Conservation (phyloP, 1,140 invertebrate genomes). For the Cardiocondyla obscurior region DNA sequence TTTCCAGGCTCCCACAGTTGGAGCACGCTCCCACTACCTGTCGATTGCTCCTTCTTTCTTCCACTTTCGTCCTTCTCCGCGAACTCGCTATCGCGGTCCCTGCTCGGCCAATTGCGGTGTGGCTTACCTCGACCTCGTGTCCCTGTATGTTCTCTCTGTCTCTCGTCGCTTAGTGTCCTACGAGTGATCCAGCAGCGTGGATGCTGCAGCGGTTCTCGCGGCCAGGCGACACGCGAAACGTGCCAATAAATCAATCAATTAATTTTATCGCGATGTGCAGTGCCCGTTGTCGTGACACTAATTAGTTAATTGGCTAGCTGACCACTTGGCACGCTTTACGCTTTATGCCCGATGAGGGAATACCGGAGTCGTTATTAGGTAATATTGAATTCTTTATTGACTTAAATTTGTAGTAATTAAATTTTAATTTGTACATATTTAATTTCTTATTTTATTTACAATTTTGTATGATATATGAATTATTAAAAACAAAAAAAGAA, state of each 20-base stretch:
- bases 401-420: neutral
- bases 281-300: neutral
- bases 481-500: neutral
- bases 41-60: slow-evolving; percentile 56
- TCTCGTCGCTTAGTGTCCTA: slow-evolving; percentile 75
- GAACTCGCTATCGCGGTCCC: slow-evolving; percentile 43
- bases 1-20: slow-evolving; percentile 57
- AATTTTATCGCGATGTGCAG: neutral
- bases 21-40: slow-evolving; percentile 66
- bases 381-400: neutral
- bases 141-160: slow-evolving; percentile 61
- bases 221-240: neutral
- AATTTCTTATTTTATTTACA: neutral
- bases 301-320: neutral
- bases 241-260: neutral
- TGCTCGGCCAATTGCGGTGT: slow-evolving; percentile 71
- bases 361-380: neutral
- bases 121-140: slow-evolving; percentile 74
- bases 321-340: neutral
- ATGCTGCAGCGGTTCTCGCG: slow-evolving; percentile 65
- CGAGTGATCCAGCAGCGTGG: slow-evolving; percentile 74
- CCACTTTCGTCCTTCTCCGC: slow-evolving; percentile 33
- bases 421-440: neutral
- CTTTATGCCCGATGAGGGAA: neutral
- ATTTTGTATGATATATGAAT: neutral